Evolutionary conservation across 2,113 vertebrate genomes (phyloP).

Genomic region (Festucalex cinctus): DNA sequence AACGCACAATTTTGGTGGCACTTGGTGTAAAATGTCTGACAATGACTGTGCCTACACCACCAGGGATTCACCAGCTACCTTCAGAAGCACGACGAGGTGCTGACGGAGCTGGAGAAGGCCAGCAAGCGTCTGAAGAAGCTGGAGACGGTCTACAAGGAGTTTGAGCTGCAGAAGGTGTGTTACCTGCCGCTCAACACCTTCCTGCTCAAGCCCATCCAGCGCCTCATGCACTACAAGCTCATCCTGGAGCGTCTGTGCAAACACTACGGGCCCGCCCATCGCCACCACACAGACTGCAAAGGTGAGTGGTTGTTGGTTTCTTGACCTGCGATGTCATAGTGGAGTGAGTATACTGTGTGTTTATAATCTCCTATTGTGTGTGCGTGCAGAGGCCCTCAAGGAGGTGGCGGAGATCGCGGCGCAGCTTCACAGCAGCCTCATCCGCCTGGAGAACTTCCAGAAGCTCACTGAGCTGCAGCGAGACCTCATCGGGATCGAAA

Average conservation of each 20-base stretch:
- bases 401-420: constrained; percentile 83
- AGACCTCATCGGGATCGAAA: constrained; percentile 86
- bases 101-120: constrained; percentile 86
- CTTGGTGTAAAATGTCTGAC: background rate
- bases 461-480: constrained; percentile 92
- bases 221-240: constrained; percentile 90
- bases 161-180: constrained; percentile 95
- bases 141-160: constrained; percentile 86
- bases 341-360: background rate
- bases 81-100: constrained; percentile 83
- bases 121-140: constrained; percentile 81
- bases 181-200: constrained; percentile 92
- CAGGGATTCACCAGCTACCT: constrained; percentile 84
- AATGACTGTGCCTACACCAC: background rate
- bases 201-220: constrained; percentile 92
- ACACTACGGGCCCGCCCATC: constrained; percentile 75
- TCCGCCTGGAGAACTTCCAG: constrained; percentile 92
- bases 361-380: background rate
- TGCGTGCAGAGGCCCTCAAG: constrained; percentile 78
- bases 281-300: constrained; percentile 77
- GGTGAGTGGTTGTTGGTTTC: constrained; percentile 65
- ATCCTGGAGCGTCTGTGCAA: constrained; percentile 85
- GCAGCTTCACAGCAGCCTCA: constrained; percentile 84
- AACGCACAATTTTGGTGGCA: background rate
- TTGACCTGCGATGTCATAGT: too few species aligned